phyloP scores from a whole-genome alignment of 2,113 vertebrate species.

The Raja brachyura region DNA sequence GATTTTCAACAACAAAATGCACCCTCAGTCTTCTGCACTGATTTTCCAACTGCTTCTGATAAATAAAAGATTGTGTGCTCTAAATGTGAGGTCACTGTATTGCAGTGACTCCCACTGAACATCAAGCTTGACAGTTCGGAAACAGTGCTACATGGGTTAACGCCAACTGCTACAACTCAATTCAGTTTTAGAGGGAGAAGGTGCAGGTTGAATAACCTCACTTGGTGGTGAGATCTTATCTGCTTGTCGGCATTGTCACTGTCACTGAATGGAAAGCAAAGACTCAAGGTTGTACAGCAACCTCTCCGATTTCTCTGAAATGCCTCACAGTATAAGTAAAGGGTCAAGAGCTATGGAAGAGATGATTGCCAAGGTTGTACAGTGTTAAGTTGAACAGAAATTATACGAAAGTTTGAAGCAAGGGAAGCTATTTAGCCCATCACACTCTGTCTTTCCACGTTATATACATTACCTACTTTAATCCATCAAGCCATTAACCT shows the following conservation, averaged over 20 bases:
- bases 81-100: background rate
- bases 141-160: background rate
- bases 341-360: background rate
- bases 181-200: background rate
- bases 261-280: background rate
- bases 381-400: background rate
- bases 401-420: background rate
- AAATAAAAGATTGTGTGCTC: background rate
- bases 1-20: background rate
- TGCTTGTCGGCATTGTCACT: background rate
- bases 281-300: background rate
- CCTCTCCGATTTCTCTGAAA: background rate
- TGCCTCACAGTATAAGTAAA: background rate
- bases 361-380: background rate
- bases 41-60: background rate
- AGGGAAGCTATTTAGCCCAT: background rate
- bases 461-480: background rate
- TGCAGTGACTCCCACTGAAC: background rate
- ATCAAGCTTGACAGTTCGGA: background rate
- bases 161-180: background rate
- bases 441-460: background rate
- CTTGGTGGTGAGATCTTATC: background rate
- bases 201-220: background rate
- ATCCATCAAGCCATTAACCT: constrained; percentile 21
- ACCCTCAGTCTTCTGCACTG: background rate